phyloP scores from a whole-genome alignment of 2,888 invertebrate species.

The Crepidodera aurea region DNA sequence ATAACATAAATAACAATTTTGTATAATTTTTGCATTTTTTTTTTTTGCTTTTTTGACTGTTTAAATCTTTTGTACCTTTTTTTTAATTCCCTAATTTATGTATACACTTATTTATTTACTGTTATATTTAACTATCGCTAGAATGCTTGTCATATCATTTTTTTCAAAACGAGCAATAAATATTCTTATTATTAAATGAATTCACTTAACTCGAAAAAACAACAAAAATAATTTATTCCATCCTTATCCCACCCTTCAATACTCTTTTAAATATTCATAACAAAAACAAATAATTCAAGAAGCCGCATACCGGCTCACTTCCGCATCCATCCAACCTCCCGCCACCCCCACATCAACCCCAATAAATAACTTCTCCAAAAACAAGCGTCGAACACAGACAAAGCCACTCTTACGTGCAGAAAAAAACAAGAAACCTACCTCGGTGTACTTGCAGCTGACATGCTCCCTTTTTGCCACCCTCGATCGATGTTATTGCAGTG shows the following conservation, averaged over 20 bases:
- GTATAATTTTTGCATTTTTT: no score
- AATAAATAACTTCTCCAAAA: background rate
- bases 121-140: no score
- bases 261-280: background rate
- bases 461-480: constrained; percentile 38
- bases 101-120: no score
- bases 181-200: no score
- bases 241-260: background rate
- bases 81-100: no score
- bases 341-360: background rate
- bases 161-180: no score
- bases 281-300: constrained; percentile 8
- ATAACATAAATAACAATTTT: no score
- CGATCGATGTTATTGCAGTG: constrained; percentile 36
- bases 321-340: constrained; percentile 7
- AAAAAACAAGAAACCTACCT: constrained; percentile 43
- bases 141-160: no score
- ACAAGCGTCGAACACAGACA: constrained; percentile 11
- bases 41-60: no score
- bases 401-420: constrained; percentile 21
- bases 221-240: no score
- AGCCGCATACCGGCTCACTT: constrained; percentile 26
- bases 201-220: no score
- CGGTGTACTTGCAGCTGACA: constrained; percentile 49
- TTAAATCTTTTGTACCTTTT: no score